phyloP scores from a whole-genome alignment of 92 coral and sea anemone species.

The Parazoanthus atlanticus region DNA sequence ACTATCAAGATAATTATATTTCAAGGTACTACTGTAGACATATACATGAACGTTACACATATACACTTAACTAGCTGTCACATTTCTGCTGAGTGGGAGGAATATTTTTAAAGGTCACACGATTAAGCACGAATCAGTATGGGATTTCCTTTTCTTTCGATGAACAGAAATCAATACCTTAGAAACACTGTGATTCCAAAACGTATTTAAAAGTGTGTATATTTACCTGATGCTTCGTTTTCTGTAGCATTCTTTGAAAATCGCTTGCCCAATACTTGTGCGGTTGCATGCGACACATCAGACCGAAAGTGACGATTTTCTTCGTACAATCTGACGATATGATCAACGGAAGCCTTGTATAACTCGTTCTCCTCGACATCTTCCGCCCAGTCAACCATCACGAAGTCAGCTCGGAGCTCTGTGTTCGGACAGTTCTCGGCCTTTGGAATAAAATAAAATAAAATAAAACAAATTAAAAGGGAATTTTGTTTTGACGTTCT shows the following conservation, averaged over 20 bases:
- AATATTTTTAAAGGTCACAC: too few species aligned
- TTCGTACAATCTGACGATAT: conserved; percentile 54
- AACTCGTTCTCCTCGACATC: conserved; percentile 67
- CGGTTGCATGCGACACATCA: conserved; percentile 62
- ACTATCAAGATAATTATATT: too few species aligned
- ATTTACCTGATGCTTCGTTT: conserved; percentile 59
- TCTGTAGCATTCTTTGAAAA: conserved; percentile 29
- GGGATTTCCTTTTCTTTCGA: too few species aligned
- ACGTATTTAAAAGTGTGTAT: background rate
- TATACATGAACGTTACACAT: too few species aligned
- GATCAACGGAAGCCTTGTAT: conserved; percentile 53
- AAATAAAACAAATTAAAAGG: background rate
- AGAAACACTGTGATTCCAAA: too few species aligned
- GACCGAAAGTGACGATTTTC: conserved; percentile 56
- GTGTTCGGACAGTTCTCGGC: conserved; percentile 28
- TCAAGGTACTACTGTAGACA: too few species aligned
- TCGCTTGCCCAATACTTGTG: conserved; percentile 63
- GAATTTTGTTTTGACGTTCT: background rate
- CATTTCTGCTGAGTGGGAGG: too few species aligned
- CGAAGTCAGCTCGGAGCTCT: conserved; percentile 52
- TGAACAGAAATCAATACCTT: too few species aligned
- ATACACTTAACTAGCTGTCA: too few species aligned
- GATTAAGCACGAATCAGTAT: too few species aligned
- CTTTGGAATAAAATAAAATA: background rate
- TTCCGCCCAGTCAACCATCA: conserved; percentile 67